These are phyloP conservation scores for Sitta carolinensis DNA, from an alignment of 2,797 vertebrate species.

Conservation along the genomic window DNA sequence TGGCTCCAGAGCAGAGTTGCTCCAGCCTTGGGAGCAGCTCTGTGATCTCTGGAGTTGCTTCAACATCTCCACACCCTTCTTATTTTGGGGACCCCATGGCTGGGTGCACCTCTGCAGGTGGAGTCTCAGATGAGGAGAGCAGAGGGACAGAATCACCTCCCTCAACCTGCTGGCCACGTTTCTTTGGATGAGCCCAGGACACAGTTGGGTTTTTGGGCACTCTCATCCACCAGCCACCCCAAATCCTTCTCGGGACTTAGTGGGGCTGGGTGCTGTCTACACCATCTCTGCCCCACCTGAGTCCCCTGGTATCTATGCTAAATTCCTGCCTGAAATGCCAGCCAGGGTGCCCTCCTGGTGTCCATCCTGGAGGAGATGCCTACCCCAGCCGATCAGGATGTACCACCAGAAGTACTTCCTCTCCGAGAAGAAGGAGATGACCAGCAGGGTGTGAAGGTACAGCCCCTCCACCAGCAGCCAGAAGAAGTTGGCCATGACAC, in stretches of 20 bases:
- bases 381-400: conserved; percentile 98
- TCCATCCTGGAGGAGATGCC: conserved; percentile 19
- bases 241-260: not conserved
- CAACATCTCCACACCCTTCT: not conserved
- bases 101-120: not conserved
- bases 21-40: not conserved
- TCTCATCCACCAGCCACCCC: not conserved
- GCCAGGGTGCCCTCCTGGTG: not conserved
- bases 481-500: conserved; percentile 97
- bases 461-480: conserved; percentile 96
- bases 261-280: fast-evolving
- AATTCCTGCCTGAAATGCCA: not conserved
- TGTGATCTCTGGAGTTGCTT: fast-evolving
- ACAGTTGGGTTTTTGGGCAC: not conserved
- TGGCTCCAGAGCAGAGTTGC: not conserved
- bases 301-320: not conserved
- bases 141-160: not conserved
- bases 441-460: conserved; percentile 91
- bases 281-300: not conserved
- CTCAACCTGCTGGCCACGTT: fast-evolving
- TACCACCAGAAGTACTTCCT: conserved; percentile 98
- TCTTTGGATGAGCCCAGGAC: not conserved
- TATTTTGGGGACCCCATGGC: not conserved
- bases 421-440: conserved; percentile 96
- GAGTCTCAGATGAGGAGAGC: not conserved